Base-by-base conservation (phyloP, 2,888 invertebrate species). In the Dusona sp. region DNA sequence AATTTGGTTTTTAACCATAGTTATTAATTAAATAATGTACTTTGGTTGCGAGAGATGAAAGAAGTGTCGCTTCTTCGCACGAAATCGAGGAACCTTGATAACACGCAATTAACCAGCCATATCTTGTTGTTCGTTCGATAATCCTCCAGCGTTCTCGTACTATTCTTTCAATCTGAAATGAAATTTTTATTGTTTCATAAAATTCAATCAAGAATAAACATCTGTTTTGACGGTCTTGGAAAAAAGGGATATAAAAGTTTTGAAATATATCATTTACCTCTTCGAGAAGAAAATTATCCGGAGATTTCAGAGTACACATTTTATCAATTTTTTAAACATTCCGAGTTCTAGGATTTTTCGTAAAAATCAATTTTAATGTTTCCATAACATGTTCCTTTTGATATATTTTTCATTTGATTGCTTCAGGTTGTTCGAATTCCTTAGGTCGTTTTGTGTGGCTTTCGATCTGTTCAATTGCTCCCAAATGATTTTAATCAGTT, bases 31-130 rank as follows among this genome's bases (percentile, higher is more conserved):
- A 33, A 42, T 45, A 33, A 77, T 82, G 79, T 33, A 89, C 89
- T 87, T 89, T 89, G 11, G 36, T 73, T 0, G 88, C 87, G 42
- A 89, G 88, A 1, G 83, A 78, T 19, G 86, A 80, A 57, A 89
- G 64, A 65, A 77, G 78, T 57, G 84, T 67, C 16, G 88, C 84
- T 36, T 89, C 86, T 48, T 87, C 84, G 6, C 68, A 81, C 33
- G 86, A 86, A 29, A 89, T 84, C 22, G 84, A 64, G 7, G 79
- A 67, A 19, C 61, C 73, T 57, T 81, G 83, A 25, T 81, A 87
- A 65, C 85, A 84, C 48, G 88, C 84, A 6, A 84, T 75, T 25
- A 89, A 65, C 89, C 89, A 89, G 54, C 89, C 89, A 45, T 89
- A 89, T 75, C 85, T 82, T 57, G 89, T 89, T 9, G 89, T 89